Conservation (phyloP, 35 echinoderm and acorn worm species). For the Stichopus chloronotus region DNA sequence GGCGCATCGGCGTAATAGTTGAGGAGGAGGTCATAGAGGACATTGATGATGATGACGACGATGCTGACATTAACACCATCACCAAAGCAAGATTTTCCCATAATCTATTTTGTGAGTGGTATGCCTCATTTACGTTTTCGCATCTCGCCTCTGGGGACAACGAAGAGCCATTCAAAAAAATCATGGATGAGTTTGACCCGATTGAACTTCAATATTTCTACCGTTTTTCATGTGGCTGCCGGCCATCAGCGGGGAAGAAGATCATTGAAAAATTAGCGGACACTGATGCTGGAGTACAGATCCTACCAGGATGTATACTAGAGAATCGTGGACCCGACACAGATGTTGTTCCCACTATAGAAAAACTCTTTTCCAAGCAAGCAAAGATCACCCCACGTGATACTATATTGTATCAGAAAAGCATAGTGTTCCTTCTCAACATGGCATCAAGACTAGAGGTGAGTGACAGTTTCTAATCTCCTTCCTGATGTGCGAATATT, state of each 20-base stretch:
- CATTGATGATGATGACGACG: conserved; percentile 32
- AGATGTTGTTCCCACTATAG: conserved; percentile 42
- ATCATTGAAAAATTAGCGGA: conserved; percentile 29
- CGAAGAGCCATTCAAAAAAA: conserved; percentile 24
- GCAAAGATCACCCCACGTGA: conserved; percentile 32
- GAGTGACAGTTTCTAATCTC: conserved; percentile 2
- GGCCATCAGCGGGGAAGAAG: conserved; percentile 45
- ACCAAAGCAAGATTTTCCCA: conserved; percentile 44
- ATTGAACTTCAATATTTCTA: conserved; percentile 34
- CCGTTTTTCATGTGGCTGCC: conserved; percentile 43
- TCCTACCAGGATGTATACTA: conserved; percentile 31
- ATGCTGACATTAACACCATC: conserved; percentile 45
- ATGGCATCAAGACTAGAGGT: conserved; percentile 42
- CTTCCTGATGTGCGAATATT: neutral
- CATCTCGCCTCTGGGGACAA: conserved; percentile 24
- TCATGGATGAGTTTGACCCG: conserved; percentile 38
- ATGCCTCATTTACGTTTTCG: conserved; percentile 41
- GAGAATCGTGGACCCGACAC: conserved; percentile 39
- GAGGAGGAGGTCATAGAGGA: conserved; percentile 33
- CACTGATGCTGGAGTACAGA: conserved; percentile 45
- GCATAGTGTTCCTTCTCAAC: conserved; percentile 43
- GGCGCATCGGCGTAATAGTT: conserved; percentile 36
- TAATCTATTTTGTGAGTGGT: conserved; percentile 42
- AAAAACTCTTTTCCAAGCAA: conserved; percentile 40
- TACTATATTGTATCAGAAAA: conserved; percentile 31